phyloP scores from a whole-genome alignment of 2,797 vertebrate genomes.

The Pangasius larnaudii region DNA sequence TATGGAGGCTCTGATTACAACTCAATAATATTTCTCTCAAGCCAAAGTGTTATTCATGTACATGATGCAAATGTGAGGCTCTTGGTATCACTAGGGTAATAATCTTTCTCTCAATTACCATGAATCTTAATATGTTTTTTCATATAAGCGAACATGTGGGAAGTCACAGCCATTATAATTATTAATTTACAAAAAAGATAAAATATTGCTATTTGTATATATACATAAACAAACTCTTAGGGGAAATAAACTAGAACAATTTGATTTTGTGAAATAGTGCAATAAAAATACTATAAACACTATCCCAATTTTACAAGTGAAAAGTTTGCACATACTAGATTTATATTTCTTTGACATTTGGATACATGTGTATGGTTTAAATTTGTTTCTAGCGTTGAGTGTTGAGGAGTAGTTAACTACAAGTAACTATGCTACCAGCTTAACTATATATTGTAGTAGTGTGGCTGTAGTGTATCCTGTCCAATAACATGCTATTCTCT shows the following conservation, averaged over 20 bases:
- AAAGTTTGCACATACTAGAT: background rate
- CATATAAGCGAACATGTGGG: background rate
- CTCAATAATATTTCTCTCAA: background rate
- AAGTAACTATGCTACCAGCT: background rate
- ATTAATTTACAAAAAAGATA: background rate
- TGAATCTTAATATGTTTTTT: slow-evolving; percentile 1
- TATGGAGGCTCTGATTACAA: background rate
- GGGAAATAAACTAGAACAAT: slow-evolving; percentile 7
- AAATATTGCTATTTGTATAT: background rate
- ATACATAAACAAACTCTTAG: background rate
- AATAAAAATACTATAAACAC: background rate
- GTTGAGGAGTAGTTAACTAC: background rate
- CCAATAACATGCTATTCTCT: background rate
- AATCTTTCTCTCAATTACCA: background rate
- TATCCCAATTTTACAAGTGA: background rate
- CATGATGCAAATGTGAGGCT: too few relatives aligned
- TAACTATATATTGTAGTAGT: background rate
- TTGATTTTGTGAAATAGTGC: background rate
- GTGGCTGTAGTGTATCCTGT: background rate
- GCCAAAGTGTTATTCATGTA: background rate
- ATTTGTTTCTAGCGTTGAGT: too few relatives aligned
- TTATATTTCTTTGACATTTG: background rate
- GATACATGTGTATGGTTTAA: background rate
- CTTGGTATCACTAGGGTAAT: background rate
- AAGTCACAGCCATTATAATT: background rate